These are phyloP conservation scores for Epicampocera succincta DNA, from an alignment of 2,888 invertebrate genomes.

Conservation along the genomic window DNA sequence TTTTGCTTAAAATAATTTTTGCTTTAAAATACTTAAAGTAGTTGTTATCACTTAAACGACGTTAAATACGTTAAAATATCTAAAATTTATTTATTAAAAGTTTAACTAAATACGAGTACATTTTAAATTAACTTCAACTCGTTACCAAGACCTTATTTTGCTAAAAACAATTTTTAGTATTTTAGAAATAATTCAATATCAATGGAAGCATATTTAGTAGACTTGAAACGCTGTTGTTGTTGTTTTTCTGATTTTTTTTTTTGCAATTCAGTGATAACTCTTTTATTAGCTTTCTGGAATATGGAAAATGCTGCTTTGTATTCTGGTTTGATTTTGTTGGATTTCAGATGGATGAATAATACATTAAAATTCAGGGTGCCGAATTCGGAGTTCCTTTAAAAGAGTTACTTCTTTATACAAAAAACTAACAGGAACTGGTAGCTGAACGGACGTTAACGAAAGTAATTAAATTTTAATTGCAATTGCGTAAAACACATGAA, in stretches of 20 bases:
- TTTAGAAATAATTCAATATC: neutral
- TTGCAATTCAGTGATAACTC: neutral
- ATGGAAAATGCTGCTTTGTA: too few species aligned
- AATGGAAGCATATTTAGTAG: constrained; percentile 20
- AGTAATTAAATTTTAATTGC: too few species aligned
- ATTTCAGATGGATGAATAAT: too few species aligned
- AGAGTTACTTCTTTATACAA: too few species aligned
- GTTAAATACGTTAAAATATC: neutral
- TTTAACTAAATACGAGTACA: neutral
- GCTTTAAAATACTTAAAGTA: constrained; percentile 12
- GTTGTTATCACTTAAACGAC: neutral
- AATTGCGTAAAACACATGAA: too few species aligned
- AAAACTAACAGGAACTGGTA: too few species aligned
- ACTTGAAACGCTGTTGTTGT: constrained; percentile 3
- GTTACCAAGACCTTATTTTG: neutral
- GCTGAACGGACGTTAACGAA: too few species aligned
- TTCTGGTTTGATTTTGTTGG: too few species aligned
- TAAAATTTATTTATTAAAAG: neutral
- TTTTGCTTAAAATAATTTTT: neutral
- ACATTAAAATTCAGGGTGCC: too few species aligned
- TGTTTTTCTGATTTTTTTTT: neutral
- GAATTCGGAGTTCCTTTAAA: too few species aligned
- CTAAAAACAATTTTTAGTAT: neutral
- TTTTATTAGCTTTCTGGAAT: too few species aligned
- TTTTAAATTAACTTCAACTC: constrained; percentile 3